Evolutionary conservation across 2,797 vertebrate species (phyloP).

Genomic region (Melanotaenia parkinsoni): DNA sequence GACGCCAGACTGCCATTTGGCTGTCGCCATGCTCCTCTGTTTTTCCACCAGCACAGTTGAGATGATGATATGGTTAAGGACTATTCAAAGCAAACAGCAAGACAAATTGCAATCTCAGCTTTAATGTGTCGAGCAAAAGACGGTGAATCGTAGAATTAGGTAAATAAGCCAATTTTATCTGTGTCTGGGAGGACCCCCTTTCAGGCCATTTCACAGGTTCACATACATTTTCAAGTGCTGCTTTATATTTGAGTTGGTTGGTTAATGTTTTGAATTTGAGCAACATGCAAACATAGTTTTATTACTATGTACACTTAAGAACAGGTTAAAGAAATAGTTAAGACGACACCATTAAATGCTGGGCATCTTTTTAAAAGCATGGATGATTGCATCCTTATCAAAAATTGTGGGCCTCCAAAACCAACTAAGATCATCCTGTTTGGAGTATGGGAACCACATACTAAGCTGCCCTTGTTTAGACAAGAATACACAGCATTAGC

Average conservation of each 20-base stretch:
- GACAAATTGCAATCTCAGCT: slow-evolving; percentile 86
- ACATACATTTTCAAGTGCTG: slow-evolving; percentile 8
- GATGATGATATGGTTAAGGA: slow-evolving; percentile 90
- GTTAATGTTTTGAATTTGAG: slow-evolving; percentile 33
- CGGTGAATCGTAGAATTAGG: slow-evolving; percentile 69
- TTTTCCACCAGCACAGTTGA: slow-evolving; percentile 86
- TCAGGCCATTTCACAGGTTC: slow-evolving; percentile 59
- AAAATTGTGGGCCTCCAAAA: slow-evolving; percentile 45
- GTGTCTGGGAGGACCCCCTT: slow-evolving; percentile 58
- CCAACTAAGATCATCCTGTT: slow-evolving; percentile 60
- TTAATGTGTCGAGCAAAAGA: slow-evolving; percentile 83
- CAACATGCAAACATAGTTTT: slow-evolving; percentile 1
- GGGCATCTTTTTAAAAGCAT: slow-evolving; percentile 13
- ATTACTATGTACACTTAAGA: slow-evolving; percentile 9
- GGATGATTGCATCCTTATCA: slow-evolving; percentile 32
- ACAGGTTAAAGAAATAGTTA: slow-evolving; percentile 9
- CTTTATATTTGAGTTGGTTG: slow-evolving; percentile 47
- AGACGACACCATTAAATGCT: slow-evolving; percentile 1
- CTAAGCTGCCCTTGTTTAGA: slow-evolving; percentile 76
- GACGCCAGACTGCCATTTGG: slow-evolving; percentile 96
- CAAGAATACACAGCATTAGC: slow-evolving; percentile 78
- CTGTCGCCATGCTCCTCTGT: slow-evolving; percentile 90
- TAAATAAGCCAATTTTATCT: slow-evolving; percentile 77
- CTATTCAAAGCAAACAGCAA: slow-evolving; percentile 87
- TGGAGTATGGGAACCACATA: slow-evolving; percentile 75